phyloP scores from a whole-genome alignment of 2,888 invertebrate species.

The Protodeltote pygarga region DNA sequence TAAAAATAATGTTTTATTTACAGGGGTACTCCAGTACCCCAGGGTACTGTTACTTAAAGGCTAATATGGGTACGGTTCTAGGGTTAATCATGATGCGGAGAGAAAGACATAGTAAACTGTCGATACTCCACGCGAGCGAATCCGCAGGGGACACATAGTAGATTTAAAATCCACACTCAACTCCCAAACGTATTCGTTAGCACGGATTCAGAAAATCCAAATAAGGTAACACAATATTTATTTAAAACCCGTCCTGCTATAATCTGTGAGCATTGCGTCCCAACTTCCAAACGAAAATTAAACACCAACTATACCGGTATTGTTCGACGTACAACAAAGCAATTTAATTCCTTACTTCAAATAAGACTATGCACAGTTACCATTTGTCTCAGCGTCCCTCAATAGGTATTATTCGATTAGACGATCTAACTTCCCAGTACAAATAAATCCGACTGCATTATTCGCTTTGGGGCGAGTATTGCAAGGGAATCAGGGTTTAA shows the following conservation, averaged over 20 bases:
- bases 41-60: too few relatives aligned
- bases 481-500: slow-evolving; percentile 66
- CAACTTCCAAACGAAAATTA: slow-evolving; percentile 34
- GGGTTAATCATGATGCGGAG: too few relatives aligned
- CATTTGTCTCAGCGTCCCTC: slow-evolving; percentile 51
- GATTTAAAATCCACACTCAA: slow-evolving; percentile 13
- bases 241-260: slow-evolving; percentile 23
- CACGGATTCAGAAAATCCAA: slow-evolving; percentile 20
- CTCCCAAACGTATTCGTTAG: slow-evolving; percentile 14
- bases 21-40: too few relatives aligned
- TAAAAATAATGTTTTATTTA: too few relatives aligned
- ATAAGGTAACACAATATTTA: slow-evolving; percentile 36
- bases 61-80: too few relatives aligned
- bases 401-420: slow-evolving; percentile 68
- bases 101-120: too few relatives aligned
- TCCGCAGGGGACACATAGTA: too few relatives aligned
- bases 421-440: slow-evolving; percentile 57
- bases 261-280: slow-evolving; percentile 20
- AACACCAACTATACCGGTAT: slow-evolving; percentile 24
- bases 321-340: slow-evolving; percentile 34
- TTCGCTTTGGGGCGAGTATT: slow-evolving; percentile 63
- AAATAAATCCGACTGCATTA: slow-evolving; percentile 69
- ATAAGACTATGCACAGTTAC: slow-evolving; percentile 33
- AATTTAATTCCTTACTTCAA: slow-evolving; percentile 51
- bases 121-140: too few relatives aligned